Conservation (phyloP, 1,140 invertebrate genomes). For the Chironomus tepperi region DNA sequence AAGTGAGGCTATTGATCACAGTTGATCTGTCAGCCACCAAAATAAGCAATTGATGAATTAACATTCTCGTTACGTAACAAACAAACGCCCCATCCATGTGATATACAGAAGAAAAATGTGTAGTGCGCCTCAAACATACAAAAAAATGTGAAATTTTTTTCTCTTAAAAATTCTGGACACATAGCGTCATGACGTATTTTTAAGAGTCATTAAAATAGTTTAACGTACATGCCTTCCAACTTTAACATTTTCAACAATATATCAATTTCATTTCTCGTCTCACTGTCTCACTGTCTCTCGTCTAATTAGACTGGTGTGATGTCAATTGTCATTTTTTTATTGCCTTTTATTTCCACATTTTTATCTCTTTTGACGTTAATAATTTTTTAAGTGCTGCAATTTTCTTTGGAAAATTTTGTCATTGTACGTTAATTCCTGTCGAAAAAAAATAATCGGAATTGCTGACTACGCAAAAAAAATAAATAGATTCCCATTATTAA, state of each 20-base stretch:
- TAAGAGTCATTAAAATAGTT: constrained; percentile 15
- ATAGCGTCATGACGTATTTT: background rate
- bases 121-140: too few relatives aligned
- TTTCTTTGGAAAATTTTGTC: background rate
- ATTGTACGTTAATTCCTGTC: background rate
- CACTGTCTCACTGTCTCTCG: background rate
- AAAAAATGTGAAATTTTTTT: background rate
- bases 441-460: background rate
- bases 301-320: background rate
- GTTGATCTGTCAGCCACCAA: too few relatives aligned
- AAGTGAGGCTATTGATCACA: too few relatives aligned
- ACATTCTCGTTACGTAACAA: too few relatives aligned
- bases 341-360: background rate
- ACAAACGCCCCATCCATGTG: too few relatives aligned
- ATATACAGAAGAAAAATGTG: too few relatives aligned
- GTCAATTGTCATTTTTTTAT: background rate
- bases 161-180: background rate
- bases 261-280: background rate
- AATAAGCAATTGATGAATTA: too few relatives aligned
- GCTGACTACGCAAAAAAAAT: background rate
- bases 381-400: background rate
- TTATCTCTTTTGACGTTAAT: background rate
- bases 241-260: background rate
- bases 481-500: background rate
- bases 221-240: background rate